Evolutionary conservation across 2,888 invertebrate genomes (phyloP).

Genomic region (Ditula angustiorana): DNA sequence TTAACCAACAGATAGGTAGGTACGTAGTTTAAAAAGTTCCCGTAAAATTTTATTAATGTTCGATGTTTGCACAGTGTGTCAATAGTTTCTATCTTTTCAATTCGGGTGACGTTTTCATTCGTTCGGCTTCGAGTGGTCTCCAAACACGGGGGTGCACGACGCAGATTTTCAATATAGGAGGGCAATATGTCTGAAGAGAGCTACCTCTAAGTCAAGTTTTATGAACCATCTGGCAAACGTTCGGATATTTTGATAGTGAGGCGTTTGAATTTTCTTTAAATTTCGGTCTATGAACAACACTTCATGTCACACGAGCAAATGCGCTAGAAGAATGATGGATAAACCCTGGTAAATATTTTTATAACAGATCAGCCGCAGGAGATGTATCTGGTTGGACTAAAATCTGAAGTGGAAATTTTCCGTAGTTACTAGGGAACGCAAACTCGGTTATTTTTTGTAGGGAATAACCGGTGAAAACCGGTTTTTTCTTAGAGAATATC

Average conservation of each 20-base stretch:
- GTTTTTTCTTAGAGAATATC: too few species aligned
- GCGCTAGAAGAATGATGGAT: too few species aligned
- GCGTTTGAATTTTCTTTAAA: constrained; percentile 13
- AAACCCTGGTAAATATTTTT: too few species aligned
- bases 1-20: too few species aligned
- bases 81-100: constrained; percentile 40
- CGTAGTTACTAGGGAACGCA: too few species aligned
- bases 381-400: too few species aligned
- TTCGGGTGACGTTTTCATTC: constrained; percentile 39
- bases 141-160: constrained; percentile 36
- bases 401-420: too few species aligned
- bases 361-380: too few species aligned
- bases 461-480: too few species aligned
- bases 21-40: constrained; percentile 37
- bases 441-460: too few species aligned
- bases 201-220: constrained; percentile 46
- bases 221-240: constrained; percentile 44
- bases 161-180: constrained; percentile 43
- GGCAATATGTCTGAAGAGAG: constrained; percentile 44
- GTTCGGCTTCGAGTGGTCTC: constrained; percentile 35
- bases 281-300: neutral
- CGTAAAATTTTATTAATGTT: constrained; percentile 16
- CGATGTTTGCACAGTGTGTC: constrained; percentile 26
- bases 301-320: too few species aligned
- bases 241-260: constrained; percentile 21